Conservation (phyloP, 23 tunicate species). For the Trididemnum nubilum region DNA sequence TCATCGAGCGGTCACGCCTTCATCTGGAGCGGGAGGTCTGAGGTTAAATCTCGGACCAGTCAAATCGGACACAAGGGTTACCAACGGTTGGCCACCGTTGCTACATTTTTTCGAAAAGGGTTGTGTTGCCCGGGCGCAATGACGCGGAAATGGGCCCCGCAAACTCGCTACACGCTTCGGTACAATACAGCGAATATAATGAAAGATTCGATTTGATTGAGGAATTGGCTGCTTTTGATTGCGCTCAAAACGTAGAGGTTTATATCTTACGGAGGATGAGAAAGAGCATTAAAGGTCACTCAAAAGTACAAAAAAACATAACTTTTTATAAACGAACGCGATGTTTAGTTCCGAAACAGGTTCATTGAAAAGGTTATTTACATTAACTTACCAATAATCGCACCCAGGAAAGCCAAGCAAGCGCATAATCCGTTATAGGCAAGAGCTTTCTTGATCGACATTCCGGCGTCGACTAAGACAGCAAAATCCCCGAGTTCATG, state of each 20-base stretch:
- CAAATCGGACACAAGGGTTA: too few relatives aligned
- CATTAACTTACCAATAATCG: slow-evolving; percentile 70
- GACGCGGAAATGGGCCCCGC: slow-evolving; percentile 1
- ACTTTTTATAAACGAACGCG: too few relatives aligned
- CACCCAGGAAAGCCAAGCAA: slow-evolving; percentile 81
- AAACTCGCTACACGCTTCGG: neutral
- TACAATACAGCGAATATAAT: neutral
- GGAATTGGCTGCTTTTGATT: neutral
- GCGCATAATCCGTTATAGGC: slow-evolving; percentile 75
- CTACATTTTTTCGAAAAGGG: neutral
- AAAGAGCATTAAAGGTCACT: too few relatives aligned
- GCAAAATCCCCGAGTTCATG: slow-evolving; percentile 95
- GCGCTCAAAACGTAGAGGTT: neutral
- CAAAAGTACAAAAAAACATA: too few relatives aligned
- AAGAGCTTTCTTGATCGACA: slow-evolving; percentile 81
- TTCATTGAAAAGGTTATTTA: too few relatives aligned
- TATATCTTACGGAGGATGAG: too few relatives aligned
- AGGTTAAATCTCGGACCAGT: too few relatives aligned
- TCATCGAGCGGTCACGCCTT: too few relatives aligned
- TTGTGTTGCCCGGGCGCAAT: neutral
- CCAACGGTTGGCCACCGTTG: too few relatives aligned
- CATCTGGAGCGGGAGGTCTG: too few relatives aligned
- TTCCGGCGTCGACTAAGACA: slow-evolving; percentile 67
- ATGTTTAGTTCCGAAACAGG: too few relatives aligned
- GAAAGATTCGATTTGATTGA: neutral